Base-by-base conservation (phyloP, 2,113 vertebrate genomes). In the Cyprinodon brontotheroides region DNA sequence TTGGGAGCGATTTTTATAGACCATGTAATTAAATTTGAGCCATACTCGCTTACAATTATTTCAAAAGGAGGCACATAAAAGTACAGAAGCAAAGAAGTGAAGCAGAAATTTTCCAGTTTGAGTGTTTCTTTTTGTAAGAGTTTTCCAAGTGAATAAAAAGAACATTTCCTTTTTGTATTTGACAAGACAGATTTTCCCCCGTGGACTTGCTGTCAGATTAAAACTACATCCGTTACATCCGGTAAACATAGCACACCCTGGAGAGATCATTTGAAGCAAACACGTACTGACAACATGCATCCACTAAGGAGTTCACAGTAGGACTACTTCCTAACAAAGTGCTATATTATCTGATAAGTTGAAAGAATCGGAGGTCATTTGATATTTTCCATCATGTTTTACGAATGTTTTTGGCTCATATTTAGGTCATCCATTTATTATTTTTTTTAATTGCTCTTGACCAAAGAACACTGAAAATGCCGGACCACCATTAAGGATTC, bases 131-230 rank as follows among this genome's bases (percentile, higher is more conserved):
- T 71, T 64, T 47, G 65, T 63, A 38, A 41, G 76, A 69, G 65
- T 78, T 71, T 61, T 78, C 83, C 43, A 60, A 65, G 13, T 79
- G 74, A 90, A 87, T 78, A 78, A 76, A 12, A 50, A 57, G 22
- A 11, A 20, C 69, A 29, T 29, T 29, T 29, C 29, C 29, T 29
- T 74, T 79, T 39, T 66, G 68, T 77, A 80, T 72, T 67, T 11
- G 20, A 40, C 81, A 17, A 47, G 81, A 75, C 67, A 80, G 57
- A 71, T 57, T 50, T 66, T 11, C 59, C 82, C 76, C 79, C 20
- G 37, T n/a, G 81, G 78, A 69, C 70, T 74, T 72, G 81, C 77
- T 87, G 86, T 88, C 87, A 86, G 48, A 64, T 59, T 43, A 61
- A 74, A 61, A 36, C 65, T 89, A 37, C 65, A 39, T 65, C 75